Percentiles rank a stretch among this genome's conserved stretches.
These are phyloP conservation scores for Eurypyga helias DNA, from an alignment of 2,113 vertebrate genomes.

Conservation along the genomic window DNA sequence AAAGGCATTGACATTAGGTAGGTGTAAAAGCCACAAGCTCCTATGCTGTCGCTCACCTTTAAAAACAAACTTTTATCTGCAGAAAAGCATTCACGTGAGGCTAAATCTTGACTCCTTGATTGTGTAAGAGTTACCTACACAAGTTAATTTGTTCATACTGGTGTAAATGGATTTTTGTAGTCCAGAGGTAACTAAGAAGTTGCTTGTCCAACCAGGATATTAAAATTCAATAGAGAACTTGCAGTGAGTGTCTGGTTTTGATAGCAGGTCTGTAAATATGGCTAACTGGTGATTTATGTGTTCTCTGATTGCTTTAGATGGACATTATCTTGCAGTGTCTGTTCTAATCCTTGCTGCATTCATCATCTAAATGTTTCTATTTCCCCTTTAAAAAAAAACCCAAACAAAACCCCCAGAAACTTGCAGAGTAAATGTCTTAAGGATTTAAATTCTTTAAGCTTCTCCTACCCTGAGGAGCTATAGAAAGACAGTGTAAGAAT, in stretches of 20 bases:
- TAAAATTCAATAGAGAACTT: background rate
- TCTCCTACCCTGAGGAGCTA: background rate
- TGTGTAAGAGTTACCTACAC: background rate
- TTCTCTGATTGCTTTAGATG: background rate
- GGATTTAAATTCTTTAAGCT: background rate
- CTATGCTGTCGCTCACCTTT: background rate
- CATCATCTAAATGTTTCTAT: constrained; percentile 14
- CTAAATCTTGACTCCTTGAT: background rate
- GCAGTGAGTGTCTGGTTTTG: background rate
- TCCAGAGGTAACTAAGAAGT: background rate
- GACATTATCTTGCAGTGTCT: constrained; percentile 6
- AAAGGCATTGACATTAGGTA: background rate
- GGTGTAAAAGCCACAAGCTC: background rate
- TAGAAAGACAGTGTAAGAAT: background rate
- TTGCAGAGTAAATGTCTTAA: background rate
- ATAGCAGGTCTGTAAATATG: background rate
- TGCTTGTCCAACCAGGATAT: background rate
- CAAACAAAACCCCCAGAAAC: background rate
- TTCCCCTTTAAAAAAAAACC: background rate
- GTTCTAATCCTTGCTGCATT: constrained; percentile 11
- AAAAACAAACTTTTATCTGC: background rate
- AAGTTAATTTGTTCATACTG: background rate
- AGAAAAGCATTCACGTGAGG: background rate
- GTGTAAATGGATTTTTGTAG: background rate
- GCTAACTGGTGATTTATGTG: background rate